phyloP scores from a whole-genome alignment of 2,797 vertebrate species.

The Leptodactylus fallax region DNA sequence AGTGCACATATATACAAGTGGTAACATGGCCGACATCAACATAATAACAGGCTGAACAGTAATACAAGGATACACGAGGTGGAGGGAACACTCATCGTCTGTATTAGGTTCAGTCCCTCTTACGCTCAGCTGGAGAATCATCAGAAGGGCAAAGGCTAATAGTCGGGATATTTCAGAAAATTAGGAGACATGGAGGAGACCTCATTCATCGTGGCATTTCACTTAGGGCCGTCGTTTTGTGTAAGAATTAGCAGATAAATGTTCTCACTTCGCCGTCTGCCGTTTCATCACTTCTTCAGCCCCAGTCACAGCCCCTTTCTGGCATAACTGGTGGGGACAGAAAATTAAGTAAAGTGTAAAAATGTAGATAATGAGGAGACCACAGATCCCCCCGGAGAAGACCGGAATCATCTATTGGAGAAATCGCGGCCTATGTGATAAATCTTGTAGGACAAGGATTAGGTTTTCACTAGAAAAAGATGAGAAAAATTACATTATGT shows the following conservation, averaged over 20 bases:
- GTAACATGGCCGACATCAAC: too few species aligned
- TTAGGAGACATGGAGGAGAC: conserved; percentile 3
- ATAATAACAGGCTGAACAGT: too few species aligned
- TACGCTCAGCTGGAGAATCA: background rate
- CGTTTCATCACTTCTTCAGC: conserved; percentile 42
- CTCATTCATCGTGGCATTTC: conserved; percentile 25
- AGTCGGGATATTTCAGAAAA: background rate
- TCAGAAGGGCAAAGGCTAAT: background rate
- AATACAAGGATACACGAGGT: too few species aligned
- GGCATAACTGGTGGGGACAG: conserved; percentile 60
- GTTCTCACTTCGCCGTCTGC: conserved; percentile 48
- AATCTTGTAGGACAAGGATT: conserved; percentile 8
- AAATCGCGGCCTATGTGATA: background rate
- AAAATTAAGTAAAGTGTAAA: conserved; percentile 47
- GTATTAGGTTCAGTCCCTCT: too few species aligned
- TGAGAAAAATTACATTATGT: background rate
- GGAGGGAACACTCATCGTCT: too few species aligned
- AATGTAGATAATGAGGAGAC: conserved; percentile 52
- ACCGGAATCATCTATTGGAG: background rate
- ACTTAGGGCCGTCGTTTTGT: conserved; percentile 23
- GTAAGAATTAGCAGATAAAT: conserved; percentile 45
- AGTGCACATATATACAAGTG: too few species aligned
- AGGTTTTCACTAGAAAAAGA: background rate
- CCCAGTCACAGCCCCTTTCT: background rate
- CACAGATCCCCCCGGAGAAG: conserved; percentile 6